Conservation (phyloP, 2,113 vertebrate species). For the Grallaria varia region DNA sequence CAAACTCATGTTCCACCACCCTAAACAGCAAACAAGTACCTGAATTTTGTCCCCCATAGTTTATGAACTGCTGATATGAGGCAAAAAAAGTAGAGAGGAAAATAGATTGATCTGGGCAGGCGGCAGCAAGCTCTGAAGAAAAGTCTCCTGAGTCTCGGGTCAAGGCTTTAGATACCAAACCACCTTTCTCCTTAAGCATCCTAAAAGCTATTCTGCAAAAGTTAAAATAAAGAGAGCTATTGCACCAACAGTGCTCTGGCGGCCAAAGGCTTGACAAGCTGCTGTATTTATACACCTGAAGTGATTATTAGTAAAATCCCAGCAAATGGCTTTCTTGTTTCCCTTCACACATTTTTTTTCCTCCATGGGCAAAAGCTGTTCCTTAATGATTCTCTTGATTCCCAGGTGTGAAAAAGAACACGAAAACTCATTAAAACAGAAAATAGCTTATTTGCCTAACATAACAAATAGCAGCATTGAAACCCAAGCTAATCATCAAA, state of each 20-base stretch:
- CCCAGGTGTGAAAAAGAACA: conserved; percentile 16
- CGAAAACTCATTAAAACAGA: neutral
- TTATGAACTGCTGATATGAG: neutral
- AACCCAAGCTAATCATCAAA: conserved; percentile 29
- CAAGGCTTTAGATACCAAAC: neutral
- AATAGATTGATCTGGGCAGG: neutral
- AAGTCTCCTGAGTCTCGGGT: neutral
- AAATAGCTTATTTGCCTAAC: conserved; percentile 31
- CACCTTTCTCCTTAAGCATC: neutral
- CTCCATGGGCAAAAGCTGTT: neutral
- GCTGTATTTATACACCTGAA: neutral
- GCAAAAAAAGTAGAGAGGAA: neutral
- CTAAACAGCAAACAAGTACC: neutral
- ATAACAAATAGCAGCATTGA: neutral
- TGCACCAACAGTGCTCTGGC: neutral
- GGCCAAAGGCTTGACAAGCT: conserved; percentile 13
- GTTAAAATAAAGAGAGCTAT: neutral
- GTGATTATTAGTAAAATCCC: neutral
- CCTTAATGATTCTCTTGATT: neutral
- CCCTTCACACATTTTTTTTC: neutral
- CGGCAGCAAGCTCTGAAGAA: neutral
- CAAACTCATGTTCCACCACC: neutral
- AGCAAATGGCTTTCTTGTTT: neutral
- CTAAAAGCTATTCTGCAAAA: neutral
- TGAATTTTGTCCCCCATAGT: neutral